Conservation (phyloP, 2,888 invertebrate species). For the Drosophila borborema region DNA sequence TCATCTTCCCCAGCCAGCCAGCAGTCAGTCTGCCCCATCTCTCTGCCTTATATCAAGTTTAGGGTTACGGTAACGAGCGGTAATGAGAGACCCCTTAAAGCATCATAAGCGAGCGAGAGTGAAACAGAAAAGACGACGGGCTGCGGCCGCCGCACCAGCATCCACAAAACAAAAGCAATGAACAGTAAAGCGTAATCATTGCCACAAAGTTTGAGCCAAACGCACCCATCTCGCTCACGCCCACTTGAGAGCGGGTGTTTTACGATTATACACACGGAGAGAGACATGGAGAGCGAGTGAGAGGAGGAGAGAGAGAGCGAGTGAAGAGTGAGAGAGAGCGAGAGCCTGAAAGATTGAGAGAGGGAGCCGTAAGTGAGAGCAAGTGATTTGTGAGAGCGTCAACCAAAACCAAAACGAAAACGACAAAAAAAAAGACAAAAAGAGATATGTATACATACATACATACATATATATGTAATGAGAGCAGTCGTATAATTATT, state of each 20-base stretch:
- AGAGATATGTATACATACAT: conserved; percentile 1
- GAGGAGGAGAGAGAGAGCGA: neutral
- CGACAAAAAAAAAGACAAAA: conserved; percentile 7
- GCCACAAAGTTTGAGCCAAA: conserved; percentile 52
- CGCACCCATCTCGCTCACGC: conserved; percentile 63
- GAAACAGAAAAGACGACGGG: conserved; percentile 50
- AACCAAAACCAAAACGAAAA: neutral
- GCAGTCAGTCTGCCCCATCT: conserved; percentile 3
- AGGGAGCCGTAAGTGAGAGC: conserved; percentile 8
- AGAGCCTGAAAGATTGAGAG: neutral
- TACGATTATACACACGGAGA: conserved; percentile 16
- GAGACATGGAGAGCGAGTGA: neutral
- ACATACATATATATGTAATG: neutral
- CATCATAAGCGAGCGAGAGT: conserved; percentile 50
- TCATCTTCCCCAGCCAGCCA: conserved; percentile 47
- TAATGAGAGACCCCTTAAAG: conserved; percentile 58
- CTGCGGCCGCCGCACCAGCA: conserved; percentile 18
- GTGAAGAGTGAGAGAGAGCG: neutral
- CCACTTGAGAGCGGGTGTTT: conserved; percentile 19
- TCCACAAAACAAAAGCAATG: conserved; percentile 66
- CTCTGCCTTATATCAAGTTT: conserved; percentile 40
- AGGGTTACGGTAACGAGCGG: conserved; percentile 63
- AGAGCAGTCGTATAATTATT: conserved; percentile 44
- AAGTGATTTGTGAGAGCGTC: conserved; percentile 30
- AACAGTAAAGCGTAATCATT: conserved; percentile 65